These are phyloP conservation scores for Vanessa tameamea DNA, from an alignment of 1,140 invertebrate genomes.

Conservation along the genomic window DNA sequence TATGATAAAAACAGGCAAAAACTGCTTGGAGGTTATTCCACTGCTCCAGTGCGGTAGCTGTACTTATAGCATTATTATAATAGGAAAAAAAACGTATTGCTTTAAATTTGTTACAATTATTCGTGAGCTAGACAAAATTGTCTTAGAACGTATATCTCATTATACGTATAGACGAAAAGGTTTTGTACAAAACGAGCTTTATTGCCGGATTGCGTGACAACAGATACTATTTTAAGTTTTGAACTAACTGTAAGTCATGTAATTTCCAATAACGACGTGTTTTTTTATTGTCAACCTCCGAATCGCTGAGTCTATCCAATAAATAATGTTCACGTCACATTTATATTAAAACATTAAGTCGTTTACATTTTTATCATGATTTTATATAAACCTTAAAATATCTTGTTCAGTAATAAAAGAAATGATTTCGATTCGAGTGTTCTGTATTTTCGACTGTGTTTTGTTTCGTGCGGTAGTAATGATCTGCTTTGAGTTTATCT, in stretches of 20 bases:
- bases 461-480: background rate
- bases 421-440: background rate
- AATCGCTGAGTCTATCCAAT: slow-evolving; percentile 37
- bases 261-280: slow-evolving; percentile 76
- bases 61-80: no score
- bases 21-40: no score
- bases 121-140: background rate
- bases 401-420: background rate
- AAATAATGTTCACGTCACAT: slow-evolving; percentile 37
- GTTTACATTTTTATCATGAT: slow-evolving; percentile 33
- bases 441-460: background rate
- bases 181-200: slow-evolving; percentile 48
- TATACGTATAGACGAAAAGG: slow-evolving; percentile 9
- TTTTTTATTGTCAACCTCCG: slow-evolving; percentile 66
- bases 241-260: slow-evolving; percentile 71
- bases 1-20: no score
- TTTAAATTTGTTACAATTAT: slow-evolving; percentile 11
- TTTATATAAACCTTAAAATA: background rate
- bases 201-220: slow-evolving; percentile 72
- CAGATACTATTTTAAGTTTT: slow-evolving; percentile 61
- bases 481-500: slow-evolving; percentile 18
- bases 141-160: slow-evolving; percentile 9
- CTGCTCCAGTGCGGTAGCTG: no score
- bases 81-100: background rate
- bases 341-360: slow-evolving; percentile 38